A percentile compares a stretch with the other conserved stretches of the same genome.
Conservation (phyloP, 2,797 vertebrate species). For the Borostomias antarcticus region DNA sequence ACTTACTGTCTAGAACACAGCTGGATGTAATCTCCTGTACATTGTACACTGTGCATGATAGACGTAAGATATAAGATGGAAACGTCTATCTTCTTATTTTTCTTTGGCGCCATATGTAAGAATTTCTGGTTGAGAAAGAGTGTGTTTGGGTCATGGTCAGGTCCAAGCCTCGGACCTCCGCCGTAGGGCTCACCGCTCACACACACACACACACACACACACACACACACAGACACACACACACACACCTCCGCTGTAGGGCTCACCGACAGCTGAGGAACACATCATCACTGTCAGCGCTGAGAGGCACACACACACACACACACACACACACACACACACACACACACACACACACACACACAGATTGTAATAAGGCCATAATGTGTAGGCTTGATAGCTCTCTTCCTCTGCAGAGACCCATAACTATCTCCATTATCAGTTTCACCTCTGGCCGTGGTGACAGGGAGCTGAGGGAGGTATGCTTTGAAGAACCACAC, state of each 20-base stretch:
- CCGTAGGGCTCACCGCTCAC: too few species aligned
- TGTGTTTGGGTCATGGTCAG: too few species aligned
- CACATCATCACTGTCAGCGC: slow-evolving; percentile 58
- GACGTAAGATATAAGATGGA: too few species aligned
- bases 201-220: not conserved
- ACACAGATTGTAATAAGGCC: not conserved
- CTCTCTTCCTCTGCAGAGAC: not conserved
- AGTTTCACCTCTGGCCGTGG: slow-evolving; percentile 36
- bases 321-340: slow-evolving; percentile 11
- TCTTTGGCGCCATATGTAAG: too few species aligned
- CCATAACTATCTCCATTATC: slow-evolving; percentile 39
- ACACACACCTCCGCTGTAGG: not conserved
- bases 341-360: not conserved
- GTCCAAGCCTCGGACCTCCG: too few species aligned
- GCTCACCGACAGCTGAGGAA: slow-evolving; percentile 51
- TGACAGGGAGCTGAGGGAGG: slow-evolving; percentile 48
- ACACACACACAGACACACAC: not conserved
- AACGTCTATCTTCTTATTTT: too few species aligned
- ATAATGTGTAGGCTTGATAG: not conserved
- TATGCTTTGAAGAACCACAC: slow-evolving; percentile 77
- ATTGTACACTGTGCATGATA: too few species aligned
- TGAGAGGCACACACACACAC: slow-evolving; percentile 7
- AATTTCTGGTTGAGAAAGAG: too few species aligned
- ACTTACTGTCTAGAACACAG: too few species aligned
- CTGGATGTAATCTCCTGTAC: too few species aligned